Evolutionary conservation across 1,140 invertebrate species (phyloP).

Genomic region (Artemia franciscana): DNA sequence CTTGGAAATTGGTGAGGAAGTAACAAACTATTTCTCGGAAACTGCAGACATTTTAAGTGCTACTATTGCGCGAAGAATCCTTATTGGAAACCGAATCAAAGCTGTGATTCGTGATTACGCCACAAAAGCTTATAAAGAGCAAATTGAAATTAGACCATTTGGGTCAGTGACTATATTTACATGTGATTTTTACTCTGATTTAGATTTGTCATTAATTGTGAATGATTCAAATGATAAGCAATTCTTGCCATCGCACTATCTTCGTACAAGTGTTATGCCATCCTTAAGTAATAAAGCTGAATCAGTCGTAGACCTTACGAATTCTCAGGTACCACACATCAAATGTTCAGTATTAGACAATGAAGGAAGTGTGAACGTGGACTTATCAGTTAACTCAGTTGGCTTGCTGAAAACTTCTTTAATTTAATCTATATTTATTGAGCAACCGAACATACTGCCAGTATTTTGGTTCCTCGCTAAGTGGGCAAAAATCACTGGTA

Average conservation of each 20-base stretch:
- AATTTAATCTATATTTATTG: neutral
- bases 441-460: neutral
- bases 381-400: neutral
- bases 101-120: neutral
- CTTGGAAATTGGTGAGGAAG: neutral
- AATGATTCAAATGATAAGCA: neutral
- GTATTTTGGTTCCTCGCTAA: neutral
- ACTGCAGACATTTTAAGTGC: neutral
- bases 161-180: constrained; percentile 1
- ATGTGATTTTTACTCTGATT: neutral
- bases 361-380: neutral
- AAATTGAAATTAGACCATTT: neutral
- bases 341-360: neutral
- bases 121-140: too few species aligned
- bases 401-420: neutral
- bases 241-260: neutral
- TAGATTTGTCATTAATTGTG: neutral
- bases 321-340: neutral
- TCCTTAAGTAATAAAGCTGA: neutral
- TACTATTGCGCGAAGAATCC: neutral
- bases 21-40: neutral
- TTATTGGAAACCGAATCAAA: neutral
- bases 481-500: neutral
- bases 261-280: neutral
- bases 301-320: neutral